These are phyloP conservation scores for Thamnophis elegans DNA, from an alignment of 2,797 vertebrate species.

Conservation along the genomic window DNA sequence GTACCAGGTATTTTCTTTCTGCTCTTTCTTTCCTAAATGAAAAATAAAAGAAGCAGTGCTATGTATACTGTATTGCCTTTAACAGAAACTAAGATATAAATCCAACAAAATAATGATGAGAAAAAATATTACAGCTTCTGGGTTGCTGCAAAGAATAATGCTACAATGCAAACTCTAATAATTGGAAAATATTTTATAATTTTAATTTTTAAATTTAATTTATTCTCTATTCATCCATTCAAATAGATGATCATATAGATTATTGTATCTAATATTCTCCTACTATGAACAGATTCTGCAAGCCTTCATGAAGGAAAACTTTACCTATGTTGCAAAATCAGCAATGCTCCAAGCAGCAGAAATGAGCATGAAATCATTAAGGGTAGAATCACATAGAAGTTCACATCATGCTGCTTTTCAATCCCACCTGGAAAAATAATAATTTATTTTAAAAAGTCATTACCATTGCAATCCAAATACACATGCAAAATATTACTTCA, in stretches of 20 bases:
- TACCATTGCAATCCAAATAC: not conserved
- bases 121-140: not conserved
- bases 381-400: constrained; percentile 79
- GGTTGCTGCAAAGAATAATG: not conserved
- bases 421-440: constrained; percentile 70
- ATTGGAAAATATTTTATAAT: not conserved
- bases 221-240: not conserved
- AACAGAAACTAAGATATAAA: not conserved
- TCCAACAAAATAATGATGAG: not conserved
- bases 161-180: not conserved
- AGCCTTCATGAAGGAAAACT: fast-evolving
- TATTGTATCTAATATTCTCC: not conserved
- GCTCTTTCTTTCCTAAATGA: not conserved
- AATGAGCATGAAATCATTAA: constrained; percentile 81
- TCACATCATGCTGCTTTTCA: constrained; percentile 65
- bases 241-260: not conserved
- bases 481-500: not conserved
- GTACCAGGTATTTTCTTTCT: not conserved
- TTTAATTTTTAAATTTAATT: not conserved
- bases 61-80: not conserved
- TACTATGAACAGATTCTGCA: not conserved
- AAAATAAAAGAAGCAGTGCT: not conserved
- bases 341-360: constrained; percentile 80
- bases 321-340: constrained; percentile 89
- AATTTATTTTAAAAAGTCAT: constrained; percentile 20